A percentile compares a stretch with the other conserved stretches of the same genome.
These are phyloP conservation scores for Eilema sororculum DNA, from an alignment of 2,888 invertebrate genomes.

Conservation along the genomic window DNA sequence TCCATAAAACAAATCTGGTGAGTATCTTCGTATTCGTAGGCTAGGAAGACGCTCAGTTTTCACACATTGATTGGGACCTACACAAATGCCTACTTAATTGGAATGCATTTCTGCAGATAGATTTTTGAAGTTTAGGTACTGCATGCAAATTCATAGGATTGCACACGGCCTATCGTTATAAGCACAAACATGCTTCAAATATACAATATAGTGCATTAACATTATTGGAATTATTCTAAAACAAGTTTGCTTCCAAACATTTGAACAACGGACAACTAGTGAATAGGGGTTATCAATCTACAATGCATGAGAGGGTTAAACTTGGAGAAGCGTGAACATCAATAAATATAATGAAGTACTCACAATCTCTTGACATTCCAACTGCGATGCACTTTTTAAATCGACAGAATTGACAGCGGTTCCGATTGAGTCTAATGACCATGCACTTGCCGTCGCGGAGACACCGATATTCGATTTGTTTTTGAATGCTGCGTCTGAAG, in stretches of 20 bases:
- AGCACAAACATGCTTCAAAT: no score
- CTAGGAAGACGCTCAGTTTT: not conserved
- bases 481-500: constrained; percentile 98
- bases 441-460: constrained; percentile 97
- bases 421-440: constrained; percentile 96
- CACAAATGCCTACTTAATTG: not conserved
- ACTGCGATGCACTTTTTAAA: constrained; percentile 98
- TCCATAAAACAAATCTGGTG: not conserved
- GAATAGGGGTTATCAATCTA: constrained; percentile 3
- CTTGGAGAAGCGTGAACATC: not conserved
- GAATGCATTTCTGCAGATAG: not conserved
- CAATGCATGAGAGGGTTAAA: constrained; percentile 9
- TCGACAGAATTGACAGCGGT: constrained; percentile 98
- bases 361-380: constrained; percentile 98
- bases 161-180: not conserved
- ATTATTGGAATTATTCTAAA: constrained; percentile 12
- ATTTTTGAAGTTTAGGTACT: not conserved
- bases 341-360: constrained; percentile 85
- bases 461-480: constrained; percentile 98
- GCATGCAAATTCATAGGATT: constrained; percentile 13
- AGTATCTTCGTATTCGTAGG: not conserved
- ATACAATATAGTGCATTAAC: not conserved
- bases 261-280: constrained; percentile 10
- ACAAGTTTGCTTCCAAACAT: constrained; percentile 23
- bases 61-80: not conserved